These are phyloP conservation scores for Scaeva pyrastri DNA, from an alignment of 2,888 invertebrate species.

Conservation along the genomic window DNA sequence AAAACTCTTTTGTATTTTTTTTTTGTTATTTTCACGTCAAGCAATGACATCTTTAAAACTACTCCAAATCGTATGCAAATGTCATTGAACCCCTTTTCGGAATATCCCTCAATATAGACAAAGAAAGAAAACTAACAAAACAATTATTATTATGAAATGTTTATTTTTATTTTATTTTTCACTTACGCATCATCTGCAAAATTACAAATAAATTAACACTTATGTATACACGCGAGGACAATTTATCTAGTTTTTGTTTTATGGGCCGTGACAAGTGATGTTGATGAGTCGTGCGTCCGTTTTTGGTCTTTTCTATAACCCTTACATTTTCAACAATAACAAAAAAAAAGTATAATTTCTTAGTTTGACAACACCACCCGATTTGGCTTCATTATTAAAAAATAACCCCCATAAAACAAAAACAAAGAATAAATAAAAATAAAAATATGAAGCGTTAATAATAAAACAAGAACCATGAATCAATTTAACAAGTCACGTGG, in stretches of 20 bases:
- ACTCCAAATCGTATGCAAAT: no score
- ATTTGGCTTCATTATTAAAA: conserved; percentile 2
- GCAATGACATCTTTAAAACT: no score
- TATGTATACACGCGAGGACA: conserved; percentile 44
- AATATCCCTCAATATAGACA: no score
- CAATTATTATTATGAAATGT: background rate
- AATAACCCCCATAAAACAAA: conserved; percentile 29
- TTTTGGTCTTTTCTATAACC: conserved; percentile 75
- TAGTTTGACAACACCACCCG: conserved; percentile 28
- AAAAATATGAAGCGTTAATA: conserved; percentile 58
- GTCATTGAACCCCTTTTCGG: no score
- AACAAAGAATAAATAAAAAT: conserved; percentile 1
- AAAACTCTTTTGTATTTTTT: no score
- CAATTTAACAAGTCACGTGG: conserved; percentile 68
- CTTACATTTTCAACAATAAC: conserved; percentile 25
- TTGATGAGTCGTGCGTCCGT: conserved; percentile 82
- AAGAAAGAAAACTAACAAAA: no score
- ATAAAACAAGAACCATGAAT: conserved; percentile 67
- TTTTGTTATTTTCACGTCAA: no score
- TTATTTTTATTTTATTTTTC: background rate
- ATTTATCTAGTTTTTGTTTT: conserved; percentile 81
- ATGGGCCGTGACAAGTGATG: conserved; percentile 83
- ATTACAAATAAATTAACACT: conserved; percentile 57
- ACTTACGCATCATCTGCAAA: conserved; percentile 44
- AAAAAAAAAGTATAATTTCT: background rate